phyloP scores from a whole-genome alignment of 1,140 invertebrate species.

The Dendroctonus valens region DNA sequence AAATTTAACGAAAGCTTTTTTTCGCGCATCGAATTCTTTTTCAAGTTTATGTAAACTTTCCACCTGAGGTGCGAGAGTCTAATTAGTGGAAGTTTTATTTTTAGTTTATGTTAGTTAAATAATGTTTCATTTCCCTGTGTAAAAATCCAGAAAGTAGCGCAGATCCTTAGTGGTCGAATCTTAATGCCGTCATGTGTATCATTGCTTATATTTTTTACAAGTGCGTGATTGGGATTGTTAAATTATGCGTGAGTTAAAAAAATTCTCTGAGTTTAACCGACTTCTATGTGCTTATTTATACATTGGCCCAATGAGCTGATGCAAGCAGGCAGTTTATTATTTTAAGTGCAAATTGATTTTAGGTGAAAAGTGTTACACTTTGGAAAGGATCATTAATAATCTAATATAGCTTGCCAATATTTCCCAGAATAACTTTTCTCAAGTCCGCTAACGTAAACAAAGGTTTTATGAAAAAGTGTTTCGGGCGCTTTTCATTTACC shows the following conservation, averaged over 20 bases:
- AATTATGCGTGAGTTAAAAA: constrained; percentile 10
- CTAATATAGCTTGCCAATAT: neutral
- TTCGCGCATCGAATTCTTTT: neutral
- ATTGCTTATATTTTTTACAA: constrained; percentile 13
- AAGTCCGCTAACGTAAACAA: too few relatives aligned
- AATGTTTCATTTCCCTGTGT: neutral
- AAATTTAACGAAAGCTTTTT: neutral
- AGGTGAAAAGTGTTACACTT: constrained; percentile 8
- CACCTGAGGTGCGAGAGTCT: constrained; percentile 11
- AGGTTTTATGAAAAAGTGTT: too few relatives aligned
- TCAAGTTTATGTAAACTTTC: constrained; percentile 8
- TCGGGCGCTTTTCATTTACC: too few relatives aligned
- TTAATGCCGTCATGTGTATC: constrained; percentile 2
- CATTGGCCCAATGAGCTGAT: too few relatives aligned
- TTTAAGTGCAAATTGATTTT: constrained; percentile 7
- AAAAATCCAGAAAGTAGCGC: neutral
- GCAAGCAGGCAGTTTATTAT: neutral
- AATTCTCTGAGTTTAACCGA: too few relatives aligned
- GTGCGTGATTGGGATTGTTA: neutral
- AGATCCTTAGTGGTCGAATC: neutral
- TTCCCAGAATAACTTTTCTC: too few relatives aligned
- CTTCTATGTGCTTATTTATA: too few relatives aligned
- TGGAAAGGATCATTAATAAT: constrained; percentile 3
- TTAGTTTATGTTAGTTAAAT: constrained; percentile 12
- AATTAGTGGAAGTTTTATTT: constrained; percentile 10